Evolutionary conservation across 1,140 invertebrate species (phyloP), one percentile per base, ranked within the genome.

Genomic region (Leptestheria dahalacensis): DNA sequence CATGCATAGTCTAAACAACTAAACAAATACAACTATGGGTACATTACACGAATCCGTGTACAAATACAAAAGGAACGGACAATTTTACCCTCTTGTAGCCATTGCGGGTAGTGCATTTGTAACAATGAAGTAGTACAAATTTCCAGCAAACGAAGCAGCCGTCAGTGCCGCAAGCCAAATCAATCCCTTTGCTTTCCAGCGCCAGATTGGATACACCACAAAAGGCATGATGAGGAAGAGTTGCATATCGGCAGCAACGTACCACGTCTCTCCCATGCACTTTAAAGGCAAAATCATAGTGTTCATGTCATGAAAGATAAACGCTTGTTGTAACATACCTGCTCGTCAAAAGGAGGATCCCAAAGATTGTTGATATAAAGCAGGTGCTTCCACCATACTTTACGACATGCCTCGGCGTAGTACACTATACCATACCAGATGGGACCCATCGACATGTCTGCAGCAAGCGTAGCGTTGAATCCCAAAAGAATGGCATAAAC

Each of bases 401-500:
- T 63, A 21, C 71, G 69, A 68, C 83, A 85, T 11, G 20, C 57
- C 2, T 82, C 66, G 21, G 81, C 75, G 1, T 77, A 77, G 63
- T 82, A 82, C 53, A 74, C 71, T 46, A 84, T 74, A 1, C 71
- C 72, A 4, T 77, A 76, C 84, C 84, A 87, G 65, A 81, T 75
- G 2, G 85, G 84, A 1, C 85, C 85, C 3, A 73, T 67, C 1
- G 79, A 80, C 1, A 82, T 64, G 59, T 85, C 78, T 47, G 81
- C 79, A 71, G 82, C 78, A 2, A 86, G 72, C 66, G 79, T 84
- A 0, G 81, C 78, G 64, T 84, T 84, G 71, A 82, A 83, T 49
- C 87, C 86, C 56, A 93, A 71, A 33, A 88, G 80, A 64, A 87
- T 86, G 68, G 90, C 77, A 69, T 92, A 91, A 1, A 88, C 85